phyloP scores from a whole-genome alignment of 2,888 invertebrate species.

The Junonia oenone region DNA sequence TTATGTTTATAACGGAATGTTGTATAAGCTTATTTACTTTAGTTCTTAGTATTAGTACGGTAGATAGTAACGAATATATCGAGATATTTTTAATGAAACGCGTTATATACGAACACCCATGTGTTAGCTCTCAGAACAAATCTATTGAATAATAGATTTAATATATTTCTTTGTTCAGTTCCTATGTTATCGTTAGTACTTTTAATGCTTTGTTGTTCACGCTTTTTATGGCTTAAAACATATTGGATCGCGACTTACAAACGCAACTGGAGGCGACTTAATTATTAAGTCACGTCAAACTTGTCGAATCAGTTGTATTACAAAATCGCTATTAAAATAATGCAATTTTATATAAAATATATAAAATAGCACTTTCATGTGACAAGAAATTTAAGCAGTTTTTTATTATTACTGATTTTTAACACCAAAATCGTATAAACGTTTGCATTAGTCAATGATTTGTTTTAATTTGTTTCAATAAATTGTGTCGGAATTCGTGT shows the following conservation, averaged over 20 bases:
- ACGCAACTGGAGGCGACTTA: neutral
- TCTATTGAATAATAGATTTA: neutral
- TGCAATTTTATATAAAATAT: too few relatives aligned
- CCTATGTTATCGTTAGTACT: neutral
- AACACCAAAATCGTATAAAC: too few relatives aligned
- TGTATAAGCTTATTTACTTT: constrained; percentile 1
- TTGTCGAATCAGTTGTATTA: too few relatives aligned
- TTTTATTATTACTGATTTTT: too few relatives aligned
- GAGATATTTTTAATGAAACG: constrained; percentile 1
- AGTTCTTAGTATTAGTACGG: neutral
- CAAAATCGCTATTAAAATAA: too few relatives aligned
- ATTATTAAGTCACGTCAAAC: too few relatives aligned
- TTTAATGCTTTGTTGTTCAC: neutral
- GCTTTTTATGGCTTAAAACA: neutral
- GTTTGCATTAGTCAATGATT: too few relatives aligned
- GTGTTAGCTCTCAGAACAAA: constrained; percentile 11
- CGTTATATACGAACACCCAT: neutral
- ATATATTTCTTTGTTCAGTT: constrained; percentile 3
- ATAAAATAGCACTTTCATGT: too few relatives aligned
- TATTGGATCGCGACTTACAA: neutral
- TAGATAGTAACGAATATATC: neutral
- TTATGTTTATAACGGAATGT: constrained; percentile 8
- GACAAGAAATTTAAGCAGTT: too few relatives aligned
- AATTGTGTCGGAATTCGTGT: too few relatives aligned
- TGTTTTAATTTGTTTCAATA: too few relatives aligned